Conservation (phyloP, 1,140 invertebrate species). For the Drosophila simulans region DNA sequence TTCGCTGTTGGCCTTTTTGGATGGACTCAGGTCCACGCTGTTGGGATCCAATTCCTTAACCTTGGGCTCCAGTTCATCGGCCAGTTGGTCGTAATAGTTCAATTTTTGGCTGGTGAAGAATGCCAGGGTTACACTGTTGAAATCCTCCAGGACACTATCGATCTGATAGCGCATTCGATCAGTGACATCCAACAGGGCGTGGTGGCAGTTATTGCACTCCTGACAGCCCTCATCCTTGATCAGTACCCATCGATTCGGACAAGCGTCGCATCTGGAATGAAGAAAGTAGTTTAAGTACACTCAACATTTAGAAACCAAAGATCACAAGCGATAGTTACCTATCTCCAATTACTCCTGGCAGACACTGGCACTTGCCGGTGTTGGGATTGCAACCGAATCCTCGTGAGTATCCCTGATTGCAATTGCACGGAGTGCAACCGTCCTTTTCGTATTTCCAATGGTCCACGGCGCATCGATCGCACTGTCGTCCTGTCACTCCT, state of each 20-base stretch:
- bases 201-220: conserved; percentile 95
- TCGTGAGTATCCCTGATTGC: conserved; percentile 94
- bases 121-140: conserved; percentile 88
- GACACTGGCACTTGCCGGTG: conserved; percentile 97
- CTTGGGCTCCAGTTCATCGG: conserved; percentile 87
- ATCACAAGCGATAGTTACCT: conserved; percentile 84
- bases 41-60: conserved; percentile 88
- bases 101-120: conserved; percentile 92
- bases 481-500: conserved; percentile 94
- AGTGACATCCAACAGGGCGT: conserved; percentile 94
- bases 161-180: conserved; percentile 89
- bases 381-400: conserved; percentile 94
- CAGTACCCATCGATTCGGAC: conserved; percentile 93
- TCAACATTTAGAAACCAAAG: background rate
- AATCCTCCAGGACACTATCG: conserved; percentile 88
- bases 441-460: conserved; percentile 96
- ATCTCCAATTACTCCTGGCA: conserved; percentile 97
- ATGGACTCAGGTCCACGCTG: conserved; percentile 87
- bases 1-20: conserved; percentile 86
- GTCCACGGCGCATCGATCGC: conserved; percentile 94
- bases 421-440: conserved; percentile 95
- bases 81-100: conserved; percentile 89
- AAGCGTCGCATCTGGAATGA: conserved; percentile 91
- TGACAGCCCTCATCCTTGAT: conserved; percentile 89
- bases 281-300: background rate